phyloP scores from a whole-genome alignment of 2,797 vertebrate species.

The Chrysocyon brachyurus region DNA sequence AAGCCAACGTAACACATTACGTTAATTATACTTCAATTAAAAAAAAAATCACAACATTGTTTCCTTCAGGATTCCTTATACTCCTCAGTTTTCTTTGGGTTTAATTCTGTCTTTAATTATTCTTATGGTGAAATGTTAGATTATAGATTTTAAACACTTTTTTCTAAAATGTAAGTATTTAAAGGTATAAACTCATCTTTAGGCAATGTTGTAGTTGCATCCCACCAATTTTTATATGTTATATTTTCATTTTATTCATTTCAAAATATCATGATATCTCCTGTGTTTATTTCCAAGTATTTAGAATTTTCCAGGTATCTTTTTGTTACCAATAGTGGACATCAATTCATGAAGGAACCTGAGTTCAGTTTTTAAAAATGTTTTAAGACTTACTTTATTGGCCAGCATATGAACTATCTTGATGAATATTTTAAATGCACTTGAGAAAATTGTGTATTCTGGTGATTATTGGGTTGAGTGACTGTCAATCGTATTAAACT shows the following conservation, averaged over 20 bases:
- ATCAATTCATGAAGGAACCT: conserved; percentile 10
- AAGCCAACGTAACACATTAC: not conserved
- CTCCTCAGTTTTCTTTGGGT: conserved; percentile 21
- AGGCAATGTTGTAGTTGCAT: not conserved
- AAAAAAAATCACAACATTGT: not conserved
- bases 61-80: not conserved
- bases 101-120: not conserved
- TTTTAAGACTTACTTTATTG: not conserved
- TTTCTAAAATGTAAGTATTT: not conserved
- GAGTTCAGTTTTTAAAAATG: not conserved
- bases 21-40: not conserved
- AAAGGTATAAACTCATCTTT: conserved; percentile 4
- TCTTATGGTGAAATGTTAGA: conserved; percentile 21
- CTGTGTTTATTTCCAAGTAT: conserved; percentile 40
- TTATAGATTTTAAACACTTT: conserved; percentile 36
- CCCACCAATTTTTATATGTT: conserved; percentile 3
- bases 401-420: not conserved
- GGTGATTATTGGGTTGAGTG: not conserved
- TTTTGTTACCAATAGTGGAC: not conserved
- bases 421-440: not conserved
- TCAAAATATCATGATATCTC: not conserved
- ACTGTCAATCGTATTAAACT: not conserved
- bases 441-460: not conserved
- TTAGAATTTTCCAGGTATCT: not conserved
- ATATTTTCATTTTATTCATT: conserved; percentile 63